Evolutionary conservation across 30 jellyfish, hydroid and myxozoan species (phyloP).

Genomic region (Hydra vulgaris): DNA sequence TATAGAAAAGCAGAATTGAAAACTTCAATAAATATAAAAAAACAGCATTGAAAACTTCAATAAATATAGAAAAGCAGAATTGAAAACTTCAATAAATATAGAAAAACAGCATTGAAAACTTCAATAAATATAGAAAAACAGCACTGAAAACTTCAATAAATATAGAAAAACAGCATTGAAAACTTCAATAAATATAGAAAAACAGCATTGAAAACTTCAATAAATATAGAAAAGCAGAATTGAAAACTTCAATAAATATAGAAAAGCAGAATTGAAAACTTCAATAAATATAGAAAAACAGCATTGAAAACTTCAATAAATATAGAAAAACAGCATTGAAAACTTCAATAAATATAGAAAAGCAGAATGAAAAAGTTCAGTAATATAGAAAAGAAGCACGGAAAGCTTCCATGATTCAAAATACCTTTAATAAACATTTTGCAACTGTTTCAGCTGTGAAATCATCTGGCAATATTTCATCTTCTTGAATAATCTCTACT

Average conservation of each 20-base stretch:
- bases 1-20: too few relatives aligned
- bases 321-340: too few relatives aligned
- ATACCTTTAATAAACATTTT: slow-evolving; percentile 51
- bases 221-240: too few relatives aligned
- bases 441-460: slow-evolving; percentile 92
- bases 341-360: too few relatives aligned
- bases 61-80: too few relatives aligned
- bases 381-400: too few relatives aligned
- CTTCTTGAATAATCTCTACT: slow-evolving; percentile 24
- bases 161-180: too few relatives aligned
- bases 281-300: too few relatives aligned
- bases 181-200: too few relatives aligned
- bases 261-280: background rate
- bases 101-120: background rate
- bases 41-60: background rate
- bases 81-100: background rate
- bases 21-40: too few relatives aligned
- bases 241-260: background rate
- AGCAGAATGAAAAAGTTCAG: too few relatives aligned
- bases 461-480: slow-evolving; percentile 54
- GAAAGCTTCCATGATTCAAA: background rate
- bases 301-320: background rate
- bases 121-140: too few relatives aligned
- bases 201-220: background rate
- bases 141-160: background rate